These are phyloP conservation scores for Cebus imitator DNA, from an alignment of 2,113 vertebrate genomes.

Conservation along the genomic window DNA sequence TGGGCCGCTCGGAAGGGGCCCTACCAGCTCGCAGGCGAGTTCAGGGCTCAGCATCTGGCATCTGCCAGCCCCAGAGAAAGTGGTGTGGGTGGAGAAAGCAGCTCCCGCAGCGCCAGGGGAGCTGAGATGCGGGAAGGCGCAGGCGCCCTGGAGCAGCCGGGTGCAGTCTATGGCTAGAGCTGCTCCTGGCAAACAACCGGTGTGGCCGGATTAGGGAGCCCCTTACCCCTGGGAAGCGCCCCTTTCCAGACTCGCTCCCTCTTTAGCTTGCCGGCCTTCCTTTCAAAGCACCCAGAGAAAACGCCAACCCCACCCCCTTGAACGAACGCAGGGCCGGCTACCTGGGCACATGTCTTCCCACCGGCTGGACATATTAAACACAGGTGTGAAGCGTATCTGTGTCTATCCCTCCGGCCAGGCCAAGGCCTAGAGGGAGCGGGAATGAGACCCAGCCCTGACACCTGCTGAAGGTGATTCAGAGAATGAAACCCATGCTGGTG, in stretches of 20 bases:
- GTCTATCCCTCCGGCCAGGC: background rate
- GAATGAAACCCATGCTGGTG: conserved; percentile 75
- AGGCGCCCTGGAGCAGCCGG: too few species aligned
- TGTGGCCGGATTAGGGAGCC: fast-evolving
- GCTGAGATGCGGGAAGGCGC: background rate
- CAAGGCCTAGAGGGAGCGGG: background rate
- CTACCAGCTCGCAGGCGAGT: background rate
- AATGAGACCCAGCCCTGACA: conserved; percentile 75
- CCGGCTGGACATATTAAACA: conserved; percentile 67
- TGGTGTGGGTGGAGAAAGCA: fast-evolving
- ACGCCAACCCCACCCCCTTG: background rate
- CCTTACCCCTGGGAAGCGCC: background rate
- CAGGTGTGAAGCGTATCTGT: background rate
- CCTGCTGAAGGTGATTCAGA: conserved; percentile 77
- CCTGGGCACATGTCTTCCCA: background rate
- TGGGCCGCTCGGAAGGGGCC: background rate
- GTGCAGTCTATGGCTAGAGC: background rate
- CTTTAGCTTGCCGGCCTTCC: background rate
- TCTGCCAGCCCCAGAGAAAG: conserved; percentile 30
- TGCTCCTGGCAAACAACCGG: background rate
- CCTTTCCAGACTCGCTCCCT: fast-evolving
- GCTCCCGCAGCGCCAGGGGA: fast-evolving
- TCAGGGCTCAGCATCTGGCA: background rate
- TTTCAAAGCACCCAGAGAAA: background rate
- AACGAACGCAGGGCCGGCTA: background rate